Percentiles rank a stretch among this genome's conserved stretches.
Evolutionary conservation across 2,113 vertebrate genomes (phyloP).

Genomic region (Pholis gunnellus): DNA sequence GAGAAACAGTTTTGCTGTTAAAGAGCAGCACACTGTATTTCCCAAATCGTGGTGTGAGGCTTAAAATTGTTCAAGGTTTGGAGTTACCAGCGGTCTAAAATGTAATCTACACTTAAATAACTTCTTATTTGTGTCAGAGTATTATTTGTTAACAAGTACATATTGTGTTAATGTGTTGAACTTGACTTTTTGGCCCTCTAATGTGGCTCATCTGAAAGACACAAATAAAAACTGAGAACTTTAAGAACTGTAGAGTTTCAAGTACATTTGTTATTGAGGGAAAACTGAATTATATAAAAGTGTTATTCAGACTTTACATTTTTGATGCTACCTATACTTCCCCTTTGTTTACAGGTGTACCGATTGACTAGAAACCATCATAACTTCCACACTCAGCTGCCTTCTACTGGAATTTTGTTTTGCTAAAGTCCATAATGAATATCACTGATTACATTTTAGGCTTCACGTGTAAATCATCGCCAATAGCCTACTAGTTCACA

Average conservation of each 20-base stretch:
- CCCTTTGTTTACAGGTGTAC: neutral
- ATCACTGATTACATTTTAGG: neutral
- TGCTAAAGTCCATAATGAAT: neutral
- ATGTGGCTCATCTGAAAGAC: neutral
- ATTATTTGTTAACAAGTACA: too few species aligned
- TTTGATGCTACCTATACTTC: neutral
- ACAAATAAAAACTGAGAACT: neutral
- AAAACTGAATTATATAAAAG: neutral
- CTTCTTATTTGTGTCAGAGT: neutral
- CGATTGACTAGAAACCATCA: neutral
- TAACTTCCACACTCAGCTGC: neutral
- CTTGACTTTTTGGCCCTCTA: too few species aligned
- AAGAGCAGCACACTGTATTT: neutral
- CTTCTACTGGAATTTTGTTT: neutral
- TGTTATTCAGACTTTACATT: neutral
- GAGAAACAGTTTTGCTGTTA: neutral
- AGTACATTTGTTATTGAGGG: neutral
- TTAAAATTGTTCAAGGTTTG: neutral
- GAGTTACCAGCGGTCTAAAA: neutral
- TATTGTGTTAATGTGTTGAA: too few species aligned
- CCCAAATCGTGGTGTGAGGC: neutral
- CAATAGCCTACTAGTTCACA: neutral
- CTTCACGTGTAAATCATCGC: neutral
- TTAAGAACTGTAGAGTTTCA: neutral
- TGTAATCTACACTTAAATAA: neutral